Percentiles rank a stretch among this genome's conserved stretches.
Conservation (phyloP, 2,113 vertebrate genomes). For the Bagarius yarrelli region DNA sequence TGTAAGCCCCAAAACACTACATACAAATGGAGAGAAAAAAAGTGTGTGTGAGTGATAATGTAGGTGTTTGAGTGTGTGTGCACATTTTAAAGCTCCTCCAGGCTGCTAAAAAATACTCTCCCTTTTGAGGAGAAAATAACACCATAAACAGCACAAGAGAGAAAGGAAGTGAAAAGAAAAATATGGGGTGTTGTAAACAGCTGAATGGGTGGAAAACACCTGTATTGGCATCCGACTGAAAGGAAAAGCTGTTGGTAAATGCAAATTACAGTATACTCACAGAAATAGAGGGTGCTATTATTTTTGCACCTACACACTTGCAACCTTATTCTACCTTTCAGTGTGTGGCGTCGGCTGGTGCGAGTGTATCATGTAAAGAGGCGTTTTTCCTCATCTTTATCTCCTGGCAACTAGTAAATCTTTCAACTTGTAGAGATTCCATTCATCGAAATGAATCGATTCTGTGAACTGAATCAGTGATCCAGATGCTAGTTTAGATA, state of each 20-base stretch:
- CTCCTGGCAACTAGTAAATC: no score
- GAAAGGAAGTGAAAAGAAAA: background rate
- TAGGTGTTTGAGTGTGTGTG: background rate
- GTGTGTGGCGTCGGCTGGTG: background rate
- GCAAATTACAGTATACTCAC: background rate
- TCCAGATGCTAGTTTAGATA: background rate
- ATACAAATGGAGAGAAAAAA: background rate
- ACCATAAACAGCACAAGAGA: conserved; percentile 8
- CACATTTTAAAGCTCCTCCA: conserved; percentile 22
- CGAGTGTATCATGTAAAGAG: background rate
- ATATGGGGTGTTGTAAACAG: background rate
- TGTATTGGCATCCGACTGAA: background rate
- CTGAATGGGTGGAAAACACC: background rate
- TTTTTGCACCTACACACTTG: background rate
- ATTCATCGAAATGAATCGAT: background rate
- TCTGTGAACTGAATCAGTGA: background rate
- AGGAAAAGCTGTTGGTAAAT: background rate
- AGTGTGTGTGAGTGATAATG: background rate
- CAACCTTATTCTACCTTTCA: background rate
- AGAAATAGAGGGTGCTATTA: background rate
- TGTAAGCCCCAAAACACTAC: background rate
- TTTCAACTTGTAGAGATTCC: background rate
- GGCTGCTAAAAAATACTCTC: conserved; percentile 18
- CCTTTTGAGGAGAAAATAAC: background rate
- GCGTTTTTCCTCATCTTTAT: no score